Evolutionary conservation across 1,140 invertebrate species (phyloP), one percentile per base, ranked within the genome.

Genomic region (Tetraneura akinire): DNA sequence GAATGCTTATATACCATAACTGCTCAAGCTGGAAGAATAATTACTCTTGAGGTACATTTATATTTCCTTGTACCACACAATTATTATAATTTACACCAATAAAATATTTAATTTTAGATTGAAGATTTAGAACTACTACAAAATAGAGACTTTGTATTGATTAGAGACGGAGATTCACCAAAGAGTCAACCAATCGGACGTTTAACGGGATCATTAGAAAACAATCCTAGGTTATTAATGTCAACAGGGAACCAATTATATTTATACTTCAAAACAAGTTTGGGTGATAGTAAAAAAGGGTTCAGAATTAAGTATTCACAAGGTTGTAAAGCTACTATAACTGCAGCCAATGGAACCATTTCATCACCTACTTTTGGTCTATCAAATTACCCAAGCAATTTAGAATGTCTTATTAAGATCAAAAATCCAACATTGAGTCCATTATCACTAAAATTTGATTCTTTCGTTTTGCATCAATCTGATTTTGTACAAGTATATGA

Each of bases 1-100:
- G 96, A 98, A 87, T 98, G 96, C 83, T 89, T 97, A 23, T 98
- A 97, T 86, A 92, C 94, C 11, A 91, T 98, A 74, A 92, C 93
- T 84, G 94, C 96, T 4, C 93, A 96, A 84, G 89, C 92, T 18
- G 94, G 94, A 53, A 90, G 93, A 85, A 94, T 96, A 81, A 92
- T 96, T 53, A 95, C 94, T 13, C 86, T 96, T 26, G 94, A 96
- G 88, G 91, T 90, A 87, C 76, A 66, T 21, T 42, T 45, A 21
- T 80, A 47, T 37, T 29, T 66, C n/a, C 18, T 5, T 64, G 5
- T 29, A 37, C 8, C 5, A 16, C 9, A 26, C n/a, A 13, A 21
- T n/a, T 42, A n/a, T 64, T 16, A 47, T 10, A n/a, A 23, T 32
- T 16, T 49, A 42, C 74, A 37, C 26, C 21, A 55, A 8, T 42